Conservation (phyloP, 2,113 vertebrate species). For the Rhinopomastus cyanomelas region DNA sequence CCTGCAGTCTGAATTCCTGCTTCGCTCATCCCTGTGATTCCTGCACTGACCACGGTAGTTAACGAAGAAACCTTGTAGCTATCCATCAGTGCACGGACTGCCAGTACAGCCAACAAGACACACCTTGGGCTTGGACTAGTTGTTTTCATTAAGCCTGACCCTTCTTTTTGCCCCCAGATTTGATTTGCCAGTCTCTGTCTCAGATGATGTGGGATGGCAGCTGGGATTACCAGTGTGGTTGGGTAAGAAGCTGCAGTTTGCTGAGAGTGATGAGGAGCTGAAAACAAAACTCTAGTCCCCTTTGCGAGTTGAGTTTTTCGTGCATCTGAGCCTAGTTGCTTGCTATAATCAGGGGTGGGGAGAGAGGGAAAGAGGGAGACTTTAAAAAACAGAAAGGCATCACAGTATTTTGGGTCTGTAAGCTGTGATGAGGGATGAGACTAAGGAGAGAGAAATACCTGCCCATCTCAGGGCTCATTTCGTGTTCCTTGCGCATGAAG, state of each 20-base stretch:
- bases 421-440: background rate
- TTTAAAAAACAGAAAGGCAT: background rate
- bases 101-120: background rate
- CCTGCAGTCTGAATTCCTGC: background rate
- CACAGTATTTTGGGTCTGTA: background rate
- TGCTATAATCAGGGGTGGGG: background rate
- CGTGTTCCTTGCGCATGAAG: background rate
- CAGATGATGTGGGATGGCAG: background rate
- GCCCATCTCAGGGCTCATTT: background rate
- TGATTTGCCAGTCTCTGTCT: constrained; percentile 11
- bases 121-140: background rate
- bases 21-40: background rate
- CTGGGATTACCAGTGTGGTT: background rate
- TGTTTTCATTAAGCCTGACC: background rate
- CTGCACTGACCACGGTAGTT: background rate
- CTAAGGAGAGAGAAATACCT: background rate
- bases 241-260: background rate
- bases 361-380: constrained; percentile 2
- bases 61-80: background rate
- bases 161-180: background rate
- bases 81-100: background rate
- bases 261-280: background rate
- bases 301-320: background rate
- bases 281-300: background rate
- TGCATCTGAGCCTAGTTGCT: background rate